Evolutionary conservation across 2,888 invertebrate genomes (phyloP).

Genomic region (Lycia hirtaria): DNA sequence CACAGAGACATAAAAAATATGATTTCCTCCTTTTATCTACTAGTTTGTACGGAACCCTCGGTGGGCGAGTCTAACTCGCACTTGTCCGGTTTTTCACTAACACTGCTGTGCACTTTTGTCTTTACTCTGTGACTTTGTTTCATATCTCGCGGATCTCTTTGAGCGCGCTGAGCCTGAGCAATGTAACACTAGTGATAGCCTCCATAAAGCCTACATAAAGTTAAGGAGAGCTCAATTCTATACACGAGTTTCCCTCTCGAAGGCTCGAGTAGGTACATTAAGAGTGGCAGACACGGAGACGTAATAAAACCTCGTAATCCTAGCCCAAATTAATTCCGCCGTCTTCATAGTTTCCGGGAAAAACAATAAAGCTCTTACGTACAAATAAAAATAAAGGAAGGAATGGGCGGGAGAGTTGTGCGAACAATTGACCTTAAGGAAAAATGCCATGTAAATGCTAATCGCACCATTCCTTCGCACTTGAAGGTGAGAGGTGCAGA

Average conservation of each 20-base stretch:
- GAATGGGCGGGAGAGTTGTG: slow-evolving; percentile 17
- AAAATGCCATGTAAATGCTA: slow-evolving; percentile 81
- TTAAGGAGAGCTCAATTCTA: not conserved
- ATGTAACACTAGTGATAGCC: not conserved
- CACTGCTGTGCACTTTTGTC: too few species aligned
- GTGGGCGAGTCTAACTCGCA: too few species aligned
- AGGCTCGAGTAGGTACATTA: not conserved
- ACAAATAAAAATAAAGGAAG: slow-evolving; percentile 20
- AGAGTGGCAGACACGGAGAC: slow-evolving; percentile 13
- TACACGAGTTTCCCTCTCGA: not conserved
- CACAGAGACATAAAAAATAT: too few species aligned
- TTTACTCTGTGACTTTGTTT: too few species aligned
- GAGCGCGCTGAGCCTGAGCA: too few species aligned
- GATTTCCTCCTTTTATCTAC: too few species aligned
- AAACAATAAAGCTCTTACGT: slow-evolving; percentile 29
- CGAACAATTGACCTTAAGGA: slow-evolving; percentile 55
- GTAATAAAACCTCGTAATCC: slow-evolving; percentile 17
- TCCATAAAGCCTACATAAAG: not conserved
- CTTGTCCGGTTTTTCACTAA: too few species aligned
- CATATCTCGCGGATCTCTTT: too few species aligned
- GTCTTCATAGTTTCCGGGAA: slow-evolving; percentile 17
- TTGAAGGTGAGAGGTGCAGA: slow-evolving; percentile 65
- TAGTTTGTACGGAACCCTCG: too few species aligned
- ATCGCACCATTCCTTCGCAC: slow-evolving; percentile 69
- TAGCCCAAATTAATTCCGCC: slow-evolving; percentile 21